phyloP scores from a whole-genome alignment of 2,888 invertebrate species.

The Linnaemya tessellans region DNA sequence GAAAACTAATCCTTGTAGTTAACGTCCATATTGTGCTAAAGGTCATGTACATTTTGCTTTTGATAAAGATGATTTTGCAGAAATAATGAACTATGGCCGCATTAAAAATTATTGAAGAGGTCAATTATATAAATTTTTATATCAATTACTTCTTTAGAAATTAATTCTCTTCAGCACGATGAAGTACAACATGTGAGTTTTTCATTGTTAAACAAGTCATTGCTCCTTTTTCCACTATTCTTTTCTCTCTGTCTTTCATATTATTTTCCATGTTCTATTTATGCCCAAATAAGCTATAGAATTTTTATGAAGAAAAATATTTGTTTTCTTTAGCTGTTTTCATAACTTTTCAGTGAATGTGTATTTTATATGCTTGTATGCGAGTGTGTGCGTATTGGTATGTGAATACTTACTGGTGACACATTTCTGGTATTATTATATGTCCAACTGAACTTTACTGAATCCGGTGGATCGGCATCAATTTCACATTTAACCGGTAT shows the following conservation, averaged over 20 bases:
- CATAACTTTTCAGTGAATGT: neutral
- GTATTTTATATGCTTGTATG: neutral
- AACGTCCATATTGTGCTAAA: slow-evolving; percentile 55
- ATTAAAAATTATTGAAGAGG: slow-evolving; percentile 54
- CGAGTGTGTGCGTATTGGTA: neutral
- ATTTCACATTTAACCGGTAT: slow-evolving; percentile 91
- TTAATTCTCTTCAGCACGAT: neutral
- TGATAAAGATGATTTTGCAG: slow-evolving; percentile 18
- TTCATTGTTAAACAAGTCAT: slow-evolving; percentile 27
- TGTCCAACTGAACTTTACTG: slow-evolving; percentile 92
- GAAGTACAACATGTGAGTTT: slow-evolving; percentile 30
- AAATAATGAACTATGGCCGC: neutral
- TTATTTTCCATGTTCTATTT: neutral
- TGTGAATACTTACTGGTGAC: slow-evolving; percentile 85
- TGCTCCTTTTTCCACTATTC: neutral
- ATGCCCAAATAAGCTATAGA: slow-evolving; percentile 30
- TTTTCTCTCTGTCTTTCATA: neutral
- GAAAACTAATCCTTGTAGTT: neutral
- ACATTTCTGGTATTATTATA: slow-evolving; percentile 92
- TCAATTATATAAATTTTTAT: slow-evolving; percentile 63
- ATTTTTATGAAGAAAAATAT: slow-evolving; percentile 1
- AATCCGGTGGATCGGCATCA: slow-evolving; percentile 89
- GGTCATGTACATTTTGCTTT: slow-evolving; percentile 53
- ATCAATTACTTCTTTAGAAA: slow-evolving; percentile 28
- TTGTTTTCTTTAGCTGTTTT: neutral